These are phyloP conservation scores for Castor canadensis DNA, from an alignment of 2,113 vertebrate genomes.

Conservation along the genomic window DNA sequence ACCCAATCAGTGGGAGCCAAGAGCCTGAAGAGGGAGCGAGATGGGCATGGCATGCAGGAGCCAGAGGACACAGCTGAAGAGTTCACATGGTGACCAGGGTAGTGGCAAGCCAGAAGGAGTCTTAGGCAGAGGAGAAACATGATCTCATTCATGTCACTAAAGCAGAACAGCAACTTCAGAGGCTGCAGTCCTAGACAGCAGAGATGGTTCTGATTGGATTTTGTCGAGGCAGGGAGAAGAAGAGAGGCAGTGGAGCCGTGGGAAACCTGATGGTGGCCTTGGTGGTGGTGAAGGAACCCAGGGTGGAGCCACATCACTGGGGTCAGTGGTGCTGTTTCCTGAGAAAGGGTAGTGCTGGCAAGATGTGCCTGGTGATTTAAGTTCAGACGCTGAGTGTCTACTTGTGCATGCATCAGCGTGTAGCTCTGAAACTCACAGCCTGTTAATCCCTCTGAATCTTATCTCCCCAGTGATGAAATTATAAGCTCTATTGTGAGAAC, in stretches of 20 bases:
- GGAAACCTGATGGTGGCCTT: neutral
- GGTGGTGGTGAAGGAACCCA: fast-evolving
- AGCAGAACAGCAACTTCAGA: fast-evolving
- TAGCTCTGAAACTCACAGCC: neutral
- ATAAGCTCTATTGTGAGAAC: fast-evolving
- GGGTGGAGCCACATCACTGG: fast-evolving
- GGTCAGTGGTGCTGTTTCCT: fast-evolving
- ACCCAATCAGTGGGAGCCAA: neutral
- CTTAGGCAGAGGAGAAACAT: neutral
- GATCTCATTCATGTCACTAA: neutral
- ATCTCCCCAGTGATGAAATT: neutral
- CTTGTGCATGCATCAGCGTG: neutral
- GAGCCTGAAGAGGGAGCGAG: too few relatives aligned
- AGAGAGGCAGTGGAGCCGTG: too few relatives aligned
- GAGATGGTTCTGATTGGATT: fast-evolving
- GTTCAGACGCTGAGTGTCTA: neutral
- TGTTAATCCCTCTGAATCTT: neutral
- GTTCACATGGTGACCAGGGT: fast-evolving
- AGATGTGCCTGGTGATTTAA: fast-evolving
- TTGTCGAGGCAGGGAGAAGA: fast-evolving
- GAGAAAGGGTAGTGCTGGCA: fast-evolving
- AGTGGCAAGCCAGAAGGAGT: too few relatives aligned
- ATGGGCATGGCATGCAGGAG: too few relatives aligned
- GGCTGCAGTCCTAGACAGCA: fast-evolving
- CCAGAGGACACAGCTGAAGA: fast-evolving